Percentiles rank a stretch among this genome's conserved stretches.
Evolutionary conservation across 1,140 invertebrate genomes (phyloP).

Genomic region (Kradibia gibbosae): DNA sequence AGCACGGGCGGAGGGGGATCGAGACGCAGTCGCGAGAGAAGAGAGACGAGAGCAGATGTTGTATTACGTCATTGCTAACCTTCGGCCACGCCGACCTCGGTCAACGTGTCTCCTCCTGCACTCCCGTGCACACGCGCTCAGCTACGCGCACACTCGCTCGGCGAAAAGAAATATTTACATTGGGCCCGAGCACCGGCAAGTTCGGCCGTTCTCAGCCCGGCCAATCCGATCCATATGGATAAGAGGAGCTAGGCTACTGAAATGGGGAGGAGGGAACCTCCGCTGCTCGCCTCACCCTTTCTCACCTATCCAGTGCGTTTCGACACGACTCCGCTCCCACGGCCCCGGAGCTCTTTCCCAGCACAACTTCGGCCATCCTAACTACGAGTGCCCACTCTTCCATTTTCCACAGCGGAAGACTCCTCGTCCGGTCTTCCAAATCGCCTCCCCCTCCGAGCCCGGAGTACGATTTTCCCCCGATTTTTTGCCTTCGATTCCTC

Average conservation of each 20-base stretch:
- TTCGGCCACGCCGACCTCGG: slow-evolving; percentile 69
- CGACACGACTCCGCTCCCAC: no score
- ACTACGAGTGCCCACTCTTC: no score
- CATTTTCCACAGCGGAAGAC: no score
- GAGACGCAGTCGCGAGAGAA: slow-evolving; percentile 12
- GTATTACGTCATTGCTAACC: slow-evolving; percentile 68
- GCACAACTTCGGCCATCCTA: no score
- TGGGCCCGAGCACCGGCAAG: neutral
- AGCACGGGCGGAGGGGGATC: slow-evolving; percentile 23
- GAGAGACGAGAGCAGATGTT: slow-evolving; percentile 55
- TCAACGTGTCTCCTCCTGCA: slow-evolving; percentile 61
- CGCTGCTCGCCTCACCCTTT: no score
- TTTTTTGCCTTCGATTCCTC: no score
- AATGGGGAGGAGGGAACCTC: neutral
- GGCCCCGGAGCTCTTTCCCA: no score
- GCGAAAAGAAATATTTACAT: neutral
- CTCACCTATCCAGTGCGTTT: no score
- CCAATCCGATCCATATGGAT: neutral
- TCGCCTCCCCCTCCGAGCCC: no score
- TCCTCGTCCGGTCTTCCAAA: no score
- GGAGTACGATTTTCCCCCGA: no score
- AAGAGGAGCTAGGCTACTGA: neutral
- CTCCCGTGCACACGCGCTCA: slow-evolving; percentile 34
- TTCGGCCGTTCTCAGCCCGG: no score
- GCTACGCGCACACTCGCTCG: neutral